Evolutionary conservation across 2,113 vertebrate species (phyloP), one percentile per base, ranked within the genome.

Genomic region (Smithornis capensis): DNA sequence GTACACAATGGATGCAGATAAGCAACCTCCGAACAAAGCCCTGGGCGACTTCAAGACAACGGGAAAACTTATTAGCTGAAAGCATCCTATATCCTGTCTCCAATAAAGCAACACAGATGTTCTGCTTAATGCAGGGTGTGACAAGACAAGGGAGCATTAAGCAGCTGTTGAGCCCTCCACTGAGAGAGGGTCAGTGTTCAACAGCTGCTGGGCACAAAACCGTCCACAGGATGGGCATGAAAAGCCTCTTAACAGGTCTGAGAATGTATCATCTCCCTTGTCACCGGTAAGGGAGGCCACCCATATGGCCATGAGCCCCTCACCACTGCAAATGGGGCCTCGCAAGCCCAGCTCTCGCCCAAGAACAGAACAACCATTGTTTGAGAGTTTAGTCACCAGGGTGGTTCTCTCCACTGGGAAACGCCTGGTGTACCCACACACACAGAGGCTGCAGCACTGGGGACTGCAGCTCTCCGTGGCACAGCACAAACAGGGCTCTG

Each of bases 1-100:
- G 71, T 64, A 86, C 82, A 95, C 94, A 93, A 94, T 90, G 71
- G 85, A 88, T 83, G 79, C 92, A 95, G 93, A 96, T 92, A 96
- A 95, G 92, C 76, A 94, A 90, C 4, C 24, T 64, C 73, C 29
- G 71, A 96, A 95, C 93, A 95, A 96, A 96, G 90, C 59, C 85
- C 85, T 77, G 79, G 64, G 71, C 2, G 6, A 70, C 81, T 70
- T 67, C 84, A 59, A 97, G 92, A 93, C 88, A 93, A 95, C 1
- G 55, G 73, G 50, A 76, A 85, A 95, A 96, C 92, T 83, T 95
- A 94, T 42, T 95, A 94, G 79, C 93, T 38, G 83, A 79, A 80
- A 95, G 92, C 85, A 92, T 86, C 90, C 92, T 83, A 93, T 75
- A 95, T 90, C 93, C 90, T 83, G 88, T 82, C 68, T 78, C 52